Conservation (phyloP, 1,140 invertebrate species). For the Physella acuta region DNA sequence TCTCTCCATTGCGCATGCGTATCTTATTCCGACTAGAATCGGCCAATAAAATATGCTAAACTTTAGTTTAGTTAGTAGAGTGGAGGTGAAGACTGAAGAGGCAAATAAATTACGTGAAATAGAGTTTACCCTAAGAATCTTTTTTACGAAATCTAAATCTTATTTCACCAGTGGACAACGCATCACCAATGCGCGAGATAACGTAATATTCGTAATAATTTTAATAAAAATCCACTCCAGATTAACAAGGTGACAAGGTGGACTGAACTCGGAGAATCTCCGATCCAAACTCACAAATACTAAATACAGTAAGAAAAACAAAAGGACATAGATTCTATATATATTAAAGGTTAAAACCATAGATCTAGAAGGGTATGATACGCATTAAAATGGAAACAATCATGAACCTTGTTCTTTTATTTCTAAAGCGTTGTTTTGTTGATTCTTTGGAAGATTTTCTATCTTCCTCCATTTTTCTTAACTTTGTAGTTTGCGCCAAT, state of each 20-base stretch:
- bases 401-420: not conserved
- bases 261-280: not conserved
- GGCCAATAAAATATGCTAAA: too few relatives aligned
- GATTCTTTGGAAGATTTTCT: not conserved
- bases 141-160: too few relatives aligned
- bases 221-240: not conserved
- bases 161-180: too few relatives aligned
- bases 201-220: too few relatives aligned
- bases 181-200: too few relatives aligned
- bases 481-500: constrained; percentile 18
- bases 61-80: too few relatives aligned
- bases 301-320: not conserved
- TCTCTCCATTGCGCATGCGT: too few relatives aligned
- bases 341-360: not conserved
- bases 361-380: not conserved
- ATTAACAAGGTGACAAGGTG: not conserved
- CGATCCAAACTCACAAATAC: not conserved
- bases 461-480: not conserved
- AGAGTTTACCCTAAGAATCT: too few relatives aligned
- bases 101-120: too few relatives aligned
- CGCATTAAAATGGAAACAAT: not conserved
- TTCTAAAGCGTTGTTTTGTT: not conserved
- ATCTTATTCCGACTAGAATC: too few relatives aligned
- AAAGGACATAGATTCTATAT: too few relatives aligned
- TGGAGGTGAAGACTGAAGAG: too few relatives aligned